Evolutionary conservation across 2,113 vertebrate genomes (phyloP), one percentile per base, ranked within the genome.

Genomic region (Synchiropus splendidus): DNA sequence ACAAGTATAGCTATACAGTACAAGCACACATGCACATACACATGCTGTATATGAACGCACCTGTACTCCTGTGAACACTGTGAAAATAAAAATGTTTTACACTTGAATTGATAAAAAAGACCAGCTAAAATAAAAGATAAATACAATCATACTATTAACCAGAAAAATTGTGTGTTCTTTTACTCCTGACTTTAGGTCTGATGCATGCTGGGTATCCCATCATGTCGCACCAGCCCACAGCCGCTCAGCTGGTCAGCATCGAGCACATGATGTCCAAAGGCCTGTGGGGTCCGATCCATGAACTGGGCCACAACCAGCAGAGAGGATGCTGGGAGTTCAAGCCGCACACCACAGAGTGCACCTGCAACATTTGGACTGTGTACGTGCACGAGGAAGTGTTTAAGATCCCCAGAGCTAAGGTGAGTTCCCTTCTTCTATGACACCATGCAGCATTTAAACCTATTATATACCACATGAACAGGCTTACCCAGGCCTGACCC

Each of bases 341-440:
- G 2, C 36, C 77, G 6, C 70, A 89, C 42, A 88, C 85, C 40
- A 86, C 78, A 1, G 88, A 91, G 56, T 78, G 83, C 10, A 88
- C 85, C 1, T 90, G 85, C 67, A 91, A 90, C 61, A 75, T 92
- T 56, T 91, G 87, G 88, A 78, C 85, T 1, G 58, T 89, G 53
- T 90, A 84, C 15, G 63, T 87, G 39, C 70, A 84, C 3, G 81
- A 87, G 57, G 64, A 54, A 1, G 71, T 83, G 36, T 61, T 88
- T 15, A 60, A 61, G 0, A n/a, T 83, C 27, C 16, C 75, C 12
- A 72, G 80, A 12, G 43, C 6, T 1, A 40, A 54, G 78, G 78
- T 80, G 31, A 3, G n/a, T n/a, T n/a, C n/a, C n/a, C n/a, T n/a
- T n/a, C n/a, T n/a, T n/a, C n/a, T n/a, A n/a, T n/a, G n/a, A n/a